Conservation (phyloP, 2,797 vertebrate genomes). For the Catamblyrhynchus diadema region DNA sequence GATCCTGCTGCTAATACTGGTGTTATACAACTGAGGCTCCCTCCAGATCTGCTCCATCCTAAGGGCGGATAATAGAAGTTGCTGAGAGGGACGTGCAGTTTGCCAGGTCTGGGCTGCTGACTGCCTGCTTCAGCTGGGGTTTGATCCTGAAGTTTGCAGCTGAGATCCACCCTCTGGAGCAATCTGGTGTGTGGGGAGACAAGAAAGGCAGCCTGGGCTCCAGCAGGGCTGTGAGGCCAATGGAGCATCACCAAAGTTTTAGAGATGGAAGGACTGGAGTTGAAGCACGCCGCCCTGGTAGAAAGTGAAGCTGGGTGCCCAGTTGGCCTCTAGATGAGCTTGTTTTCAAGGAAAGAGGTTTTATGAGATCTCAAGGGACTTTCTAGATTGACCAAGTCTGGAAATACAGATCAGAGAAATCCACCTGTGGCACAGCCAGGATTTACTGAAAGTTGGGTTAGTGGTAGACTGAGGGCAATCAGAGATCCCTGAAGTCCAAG, state of each 20-base stretch:
- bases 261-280: rapidly evolving
- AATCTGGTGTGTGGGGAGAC: rapidly evolving
- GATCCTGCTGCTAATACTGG: conserved; percentile 24
- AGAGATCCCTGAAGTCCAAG: not conserved
- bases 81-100: not conserved
- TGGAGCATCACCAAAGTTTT: not conserved
- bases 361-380: not conserved
- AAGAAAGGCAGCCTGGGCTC: not conserved
- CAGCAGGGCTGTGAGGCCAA: not conserved
- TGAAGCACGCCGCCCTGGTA: rapidly evolving
- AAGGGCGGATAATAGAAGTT: not conserved
- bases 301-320: not conserved
- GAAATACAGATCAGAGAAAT: not conserved
- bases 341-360: not conserved
- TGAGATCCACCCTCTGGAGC: not conserved
- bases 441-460: not conserved
- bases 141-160: not conserved
- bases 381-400: not conserved
- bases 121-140: not conserved
- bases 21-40: not conserved
- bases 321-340: not conserved
- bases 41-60: not conserved
- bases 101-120: rapidly evolving
- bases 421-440: rapidly evolving
- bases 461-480: not conserved